phyloP scores from a whole-genome alignment of 2,888 invertebrate species.

The Pandemis corylana region DNA sequence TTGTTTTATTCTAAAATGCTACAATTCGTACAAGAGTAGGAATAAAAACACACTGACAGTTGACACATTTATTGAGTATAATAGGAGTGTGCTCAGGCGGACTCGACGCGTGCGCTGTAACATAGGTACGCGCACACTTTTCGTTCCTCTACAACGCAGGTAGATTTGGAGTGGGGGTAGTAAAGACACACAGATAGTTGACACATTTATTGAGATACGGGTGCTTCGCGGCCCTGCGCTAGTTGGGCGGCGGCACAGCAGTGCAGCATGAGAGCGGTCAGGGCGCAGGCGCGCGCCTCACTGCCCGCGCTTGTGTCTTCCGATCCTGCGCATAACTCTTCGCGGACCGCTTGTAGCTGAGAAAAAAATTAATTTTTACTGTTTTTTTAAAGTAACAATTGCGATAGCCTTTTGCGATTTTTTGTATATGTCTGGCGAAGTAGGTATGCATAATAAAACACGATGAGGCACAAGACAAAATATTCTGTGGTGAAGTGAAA shows the following conservation, averaged over 20 bases:
- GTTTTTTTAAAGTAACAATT: too few relatives aligned
- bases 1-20: too few relatives aligned
- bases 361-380: background rate
- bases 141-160: background rate
- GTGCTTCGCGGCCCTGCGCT: slow-evolving; percentile 76
- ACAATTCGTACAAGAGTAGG: background rate
- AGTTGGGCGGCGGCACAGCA: slow-evolving; percentile 97
- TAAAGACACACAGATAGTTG: slow-evolving; percentile 7
- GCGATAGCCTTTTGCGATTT: too few relatives aligned
- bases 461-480: too few relatives aligned
- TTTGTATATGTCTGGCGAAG: too few relatives aligned
- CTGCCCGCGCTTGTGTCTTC: slow-evolving; percentile 66
- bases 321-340: slow-evolving; percentile 71
- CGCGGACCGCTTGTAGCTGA: slow-evolving; percentile 76
- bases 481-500: too few relatives aligned
- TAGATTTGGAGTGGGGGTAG: background rate
- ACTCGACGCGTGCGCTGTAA: slow-evolving; percentile 88
- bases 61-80: slow-evolving; percentile 23
- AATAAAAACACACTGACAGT: background rate
- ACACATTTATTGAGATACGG: slow-evolving; percentile 56
- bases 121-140: slow-evolving; percentile 88
- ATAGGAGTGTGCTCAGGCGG: slow-evolving; percentile 59
- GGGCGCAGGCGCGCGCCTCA: slow-evolving; percentile 94
- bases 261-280: slow-evolving; percentile 97
- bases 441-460: too few relatives aligned